Conservation (phyloP, 2,888 invertebrate species). For the Spilarctia lutea region DNA sequence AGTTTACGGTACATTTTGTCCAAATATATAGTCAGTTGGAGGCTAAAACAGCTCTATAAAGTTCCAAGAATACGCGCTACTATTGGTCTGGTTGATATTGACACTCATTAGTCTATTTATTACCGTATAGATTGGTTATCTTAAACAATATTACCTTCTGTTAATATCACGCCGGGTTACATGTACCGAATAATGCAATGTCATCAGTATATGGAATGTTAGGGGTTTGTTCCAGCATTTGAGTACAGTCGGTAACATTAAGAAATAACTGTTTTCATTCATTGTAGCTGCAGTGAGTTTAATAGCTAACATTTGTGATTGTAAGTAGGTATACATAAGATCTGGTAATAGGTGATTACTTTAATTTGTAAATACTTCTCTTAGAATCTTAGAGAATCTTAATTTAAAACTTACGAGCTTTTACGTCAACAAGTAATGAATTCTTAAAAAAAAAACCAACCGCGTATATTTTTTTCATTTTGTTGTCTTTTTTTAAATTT, state of each 20-base stretch:
- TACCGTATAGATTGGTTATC: conserved; percentile 80
- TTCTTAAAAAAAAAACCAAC: too few species aligned
- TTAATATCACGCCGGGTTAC: conserved; percentile 65
- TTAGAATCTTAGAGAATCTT: background rate
- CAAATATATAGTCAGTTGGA: background rate
- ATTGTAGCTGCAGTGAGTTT: conserved; percentile 22
- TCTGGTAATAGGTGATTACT: conserved; percentile 8
- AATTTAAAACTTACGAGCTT: background rate
- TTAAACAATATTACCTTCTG: conserved; percentile 75
- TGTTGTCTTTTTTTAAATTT: too few species aligned
- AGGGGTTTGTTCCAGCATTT: conserved; percentile 44
- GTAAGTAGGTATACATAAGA: conserved; percentile 12
- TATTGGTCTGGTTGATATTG: conserved; percentile 77
- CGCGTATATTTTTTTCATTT: too few species aligned
- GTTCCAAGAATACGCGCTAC: conserved; percentile 46
- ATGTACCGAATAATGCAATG: conserved; percentile 61
- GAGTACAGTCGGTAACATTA: conserved; percentile 28
- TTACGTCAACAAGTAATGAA: background rate
- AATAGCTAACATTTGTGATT: conserved; percentile 33
- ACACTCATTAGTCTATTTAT: conserved; percentile 84
- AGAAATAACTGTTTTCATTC: conserved; percentile 12
- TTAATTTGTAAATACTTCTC: background rate
- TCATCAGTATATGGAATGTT: conserved; percentile 61
- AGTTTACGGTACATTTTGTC: background rate
- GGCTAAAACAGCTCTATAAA: conserved; percentile 64